These are phyloP conservation scores for Scylla paramamosain DNA, from an alignment of 1,140 invertebrate genomes.

Conservation along the genomic window DNA sequence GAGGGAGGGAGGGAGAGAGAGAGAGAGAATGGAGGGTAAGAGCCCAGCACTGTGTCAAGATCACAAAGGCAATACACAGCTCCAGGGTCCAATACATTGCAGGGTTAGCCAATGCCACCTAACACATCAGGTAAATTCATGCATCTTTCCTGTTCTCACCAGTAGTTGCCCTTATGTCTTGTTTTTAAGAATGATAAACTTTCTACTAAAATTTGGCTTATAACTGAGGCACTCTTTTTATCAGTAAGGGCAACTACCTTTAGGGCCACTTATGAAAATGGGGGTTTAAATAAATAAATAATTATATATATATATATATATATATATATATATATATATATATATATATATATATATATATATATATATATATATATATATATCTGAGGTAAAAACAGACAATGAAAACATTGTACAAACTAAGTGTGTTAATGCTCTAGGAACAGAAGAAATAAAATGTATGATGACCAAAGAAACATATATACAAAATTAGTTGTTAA, in stretches of 20 bases:
- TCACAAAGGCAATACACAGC: background rate
- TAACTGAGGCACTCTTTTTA: background rate
- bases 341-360: no score
- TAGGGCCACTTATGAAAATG: background rate
- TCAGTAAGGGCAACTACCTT: constrained; percentile 59
- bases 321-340: background rate
- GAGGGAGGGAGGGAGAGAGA: background rate
- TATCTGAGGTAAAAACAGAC: background rate
- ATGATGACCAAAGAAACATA: constrained; percentile 54
- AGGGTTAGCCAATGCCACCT: constrained; percentile 52
- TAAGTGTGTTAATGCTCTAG: constrained; percentile 16
- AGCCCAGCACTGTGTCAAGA: background rate
- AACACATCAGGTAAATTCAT: constrained; percentile 48
- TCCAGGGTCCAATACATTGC: background rate
- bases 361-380: background rate
- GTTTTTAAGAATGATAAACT: background rate
- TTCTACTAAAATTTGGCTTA: background rate
- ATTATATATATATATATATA: no score
- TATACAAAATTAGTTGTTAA: background rate
- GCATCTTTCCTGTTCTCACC: constrained; percentile 45
- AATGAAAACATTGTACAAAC: constrained; percentile 52
- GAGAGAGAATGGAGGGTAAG: background rate
- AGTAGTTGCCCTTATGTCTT: constrained; percentile 52
- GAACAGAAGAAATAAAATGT: background rate
- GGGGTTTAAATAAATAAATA: background rate